These are phyloP conservation scores for Pachyramphus minor DNA, from an alignment of 2,113 vertebrate species.

Conservation along the genomic window DNA sequence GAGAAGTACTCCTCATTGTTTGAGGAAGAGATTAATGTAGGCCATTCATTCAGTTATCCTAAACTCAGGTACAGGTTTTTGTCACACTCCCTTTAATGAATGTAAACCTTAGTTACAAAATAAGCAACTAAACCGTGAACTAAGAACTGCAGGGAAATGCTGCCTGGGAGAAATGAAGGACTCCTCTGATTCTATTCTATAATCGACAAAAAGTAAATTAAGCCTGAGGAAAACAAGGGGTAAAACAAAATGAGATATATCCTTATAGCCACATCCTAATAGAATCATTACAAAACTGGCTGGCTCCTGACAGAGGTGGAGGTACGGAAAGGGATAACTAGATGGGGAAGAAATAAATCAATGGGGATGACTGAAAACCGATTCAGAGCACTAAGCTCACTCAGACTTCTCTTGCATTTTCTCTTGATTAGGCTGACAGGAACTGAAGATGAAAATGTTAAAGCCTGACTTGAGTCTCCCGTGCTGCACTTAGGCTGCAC, in stretches of 20 bases:
- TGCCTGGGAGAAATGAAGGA: not conserved
- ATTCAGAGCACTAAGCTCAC: not conserved
- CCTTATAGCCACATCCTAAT: not conserved
- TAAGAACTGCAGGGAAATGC: not conserved
- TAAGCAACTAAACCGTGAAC: not conserved
- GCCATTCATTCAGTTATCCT: not conserved
- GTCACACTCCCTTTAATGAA: not conserved
- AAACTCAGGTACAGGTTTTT: not conserved
- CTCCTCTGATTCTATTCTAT: not conserved
- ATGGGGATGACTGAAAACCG: not conserved
- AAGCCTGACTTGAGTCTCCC: not conserved
- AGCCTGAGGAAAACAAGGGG: not conserved
- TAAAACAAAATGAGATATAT: not conserved
- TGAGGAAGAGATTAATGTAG: not conserved
- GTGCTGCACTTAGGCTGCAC: not conserved
- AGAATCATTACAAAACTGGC: not conserved
- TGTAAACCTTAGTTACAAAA: not conserved
- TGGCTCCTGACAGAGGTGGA: not conserved
- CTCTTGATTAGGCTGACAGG: not conserved
- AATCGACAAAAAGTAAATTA: not conserved
- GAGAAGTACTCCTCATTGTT: not conserved
- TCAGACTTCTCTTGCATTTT: not conserved
- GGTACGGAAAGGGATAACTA: not conserved
- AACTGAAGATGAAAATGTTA: not conserved
- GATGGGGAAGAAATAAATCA: not conserved